These are phyloP conservation scores for Allobates femoralis DNA, from an alignment of 2,797 vertebrate genomes.

Conservation along the genomic window DNA sequence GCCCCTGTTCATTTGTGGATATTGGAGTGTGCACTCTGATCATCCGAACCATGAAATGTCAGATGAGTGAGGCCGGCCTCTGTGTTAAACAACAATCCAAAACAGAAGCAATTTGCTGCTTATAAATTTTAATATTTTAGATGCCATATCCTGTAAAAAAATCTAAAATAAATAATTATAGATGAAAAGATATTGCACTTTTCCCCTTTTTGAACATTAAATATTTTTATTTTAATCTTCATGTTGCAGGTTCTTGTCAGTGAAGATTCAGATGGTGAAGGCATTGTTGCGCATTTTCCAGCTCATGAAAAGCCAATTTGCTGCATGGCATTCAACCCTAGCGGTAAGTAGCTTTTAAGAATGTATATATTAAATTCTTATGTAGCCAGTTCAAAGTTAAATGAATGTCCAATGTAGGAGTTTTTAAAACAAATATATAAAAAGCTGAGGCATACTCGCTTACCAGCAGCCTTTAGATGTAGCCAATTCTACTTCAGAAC, in stretches of 20 bases:
- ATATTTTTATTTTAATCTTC: constrained; percentile 5
- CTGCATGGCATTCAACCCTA: constrained; percentile 98
- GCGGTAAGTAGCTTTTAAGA: constrained; percentile 79
- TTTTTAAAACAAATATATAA: too few relatives aligned
- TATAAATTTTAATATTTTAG: not conserved
- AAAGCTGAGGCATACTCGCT: too few relatives aligned
- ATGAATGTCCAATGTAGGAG: not conserved
- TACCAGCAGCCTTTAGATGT: too few relatives aligned
- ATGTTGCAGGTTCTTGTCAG: constrained; percentile 89
- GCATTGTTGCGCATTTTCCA: constrained; percentile 96
- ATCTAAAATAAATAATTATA: not conserved
- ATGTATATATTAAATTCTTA: not conserved
- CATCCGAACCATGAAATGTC: too few relatives aligned
- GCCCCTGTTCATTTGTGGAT: too few relatives aligned
- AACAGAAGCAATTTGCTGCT: too few relatives aligned
- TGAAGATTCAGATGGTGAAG: constrained; percentile 94
- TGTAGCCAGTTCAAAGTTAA: not conserved
- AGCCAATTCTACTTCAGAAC: too few relatives aligned
- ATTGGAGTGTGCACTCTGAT: too few relatives aligned
- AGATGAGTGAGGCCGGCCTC: too few relatives aligned
- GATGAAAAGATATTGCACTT: not conserved
- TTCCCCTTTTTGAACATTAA: not conserved
- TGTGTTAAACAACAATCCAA: too few relatives aligned
- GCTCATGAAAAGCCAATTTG: constrained; percentile 98
- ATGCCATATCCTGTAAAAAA: not conserved